A percentile compares a stretch with the other conserved stretches of the same genome.
Evolutionary conservation across 2,888 invertebrate species (phyloP).

Genomic region (Panzeria rudis): DNA sequence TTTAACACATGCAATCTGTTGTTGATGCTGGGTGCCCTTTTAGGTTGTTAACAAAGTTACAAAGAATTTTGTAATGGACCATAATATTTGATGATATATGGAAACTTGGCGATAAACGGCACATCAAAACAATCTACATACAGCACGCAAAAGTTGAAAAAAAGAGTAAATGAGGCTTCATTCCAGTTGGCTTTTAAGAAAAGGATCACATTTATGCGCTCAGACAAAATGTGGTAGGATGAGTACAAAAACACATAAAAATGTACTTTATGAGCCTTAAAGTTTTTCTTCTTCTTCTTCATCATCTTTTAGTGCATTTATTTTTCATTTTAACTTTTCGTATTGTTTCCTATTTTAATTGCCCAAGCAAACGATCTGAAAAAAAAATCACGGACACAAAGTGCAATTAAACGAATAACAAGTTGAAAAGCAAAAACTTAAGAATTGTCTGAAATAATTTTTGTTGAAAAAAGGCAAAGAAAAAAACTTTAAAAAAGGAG

Average conservation of each 20-base stretch:
- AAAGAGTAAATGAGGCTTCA: slow-evolving; percentile 23
- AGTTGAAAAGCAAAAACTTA: slow-evolving; percentile 59
- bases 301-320: not conserved
- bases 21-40: slow-evolving; percentile 30
- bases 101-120: slow-evolving; percentile 69
- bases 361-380: slow-evolving; percentile 70
- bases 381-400: slow-evolving; percentile 75
- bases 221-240: slow-evolving; percentile 57
- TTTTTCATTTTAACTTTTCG: slow-evolving; percentile 6
- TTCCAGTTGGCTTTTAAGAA: slow-evolving; percentile 46
- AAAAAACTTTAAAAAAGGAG: slow-evolving; percentile 53
- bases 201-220: slow-evolving; percentile 64
- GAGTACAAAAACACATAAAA: slow-evolving; percentile 77
- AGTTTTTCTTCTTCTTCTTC: slow-evolving; percentile 69
- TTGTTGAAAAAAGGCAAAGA: slow-evolving; percentile 32
- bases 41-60: slow-evolving; percentile 65
- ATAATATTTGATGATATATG: slow-evolving; percentile 72
- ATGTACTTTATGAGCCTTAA: slow-evolving; percentile 80
- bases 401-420: slow-evolving; percentile 74
- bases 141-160: slow-evolving; percentile 38
- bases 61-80: slow-evolving; percentile 70
- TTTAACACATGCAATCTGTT: slow-evolving; percentile 53
- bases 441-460: slow-evolving; percentile 65
- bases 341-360: slow-evolving; percentile 78
- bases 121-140: slow-evolving; percentile 69